phyloP scores from a whole-genome alignment of 2,888 invertebrate species.

The Macrophya alboannulata region DNA sequence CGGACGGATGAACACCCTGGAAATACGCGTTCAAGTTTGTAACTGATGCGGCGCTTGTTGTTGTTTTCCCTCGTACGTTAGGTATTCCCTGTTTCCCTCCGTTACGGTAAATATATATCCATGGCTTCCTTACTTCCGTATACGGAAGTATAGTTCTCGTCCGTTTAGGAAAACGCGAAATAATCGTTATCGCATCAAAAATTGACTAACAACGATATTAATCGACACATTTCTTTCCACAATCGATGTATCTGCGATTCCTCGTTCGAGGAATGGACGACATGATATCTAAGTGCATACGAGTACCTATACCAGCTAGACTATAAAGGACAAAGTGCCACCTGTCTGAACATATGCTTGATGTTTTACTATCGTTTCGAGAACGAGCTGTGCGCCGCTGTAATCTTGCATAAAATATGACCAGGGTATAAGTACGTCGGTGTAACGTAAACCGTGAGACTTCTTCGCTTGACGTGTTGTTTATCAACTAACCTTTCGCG shows the following conservation, averaged over 20 bases:
- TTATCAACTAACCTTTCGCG: constrained; percentile 54
- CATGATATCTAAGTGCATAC: background rate
- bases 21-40: constrained; percentile 40
- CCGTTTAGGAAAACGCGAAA: background rate
- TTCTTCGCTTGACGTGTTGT: constrained; percentile 36
- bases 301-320: background rate
- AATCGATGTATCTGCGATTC: too few relatives aligned
- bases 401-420: constrained; percentile 38
- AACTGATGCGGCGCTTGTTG: constrained; percentile 45
- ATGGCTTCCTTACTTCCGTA: constrained; percentile 21
- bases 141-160: background rate
- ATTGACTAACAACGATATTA: background rate
- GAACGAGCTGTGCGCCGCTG: constrained; percentile 2
- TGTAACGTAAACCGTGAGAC: constrained; percentile 51
- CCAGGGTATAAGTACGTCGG: background rate
- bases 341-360: constrained; percentile 43
- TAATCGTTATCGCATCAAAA: background rate
- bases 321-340: constrained; percentile 36
- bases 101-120: background rate
- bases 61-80: constrained; percentile 18
- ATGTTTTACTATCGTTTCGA: constrained; percentile 44
- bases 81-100: background rate
- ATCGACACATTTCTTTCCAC: background rate
- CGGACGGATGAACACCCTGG: constrained; percentile 40
- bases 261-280: background rate